Conservation (phyloP, 92 coral and sea anemone genomes). For the Heliopora coerulea region DNA sequence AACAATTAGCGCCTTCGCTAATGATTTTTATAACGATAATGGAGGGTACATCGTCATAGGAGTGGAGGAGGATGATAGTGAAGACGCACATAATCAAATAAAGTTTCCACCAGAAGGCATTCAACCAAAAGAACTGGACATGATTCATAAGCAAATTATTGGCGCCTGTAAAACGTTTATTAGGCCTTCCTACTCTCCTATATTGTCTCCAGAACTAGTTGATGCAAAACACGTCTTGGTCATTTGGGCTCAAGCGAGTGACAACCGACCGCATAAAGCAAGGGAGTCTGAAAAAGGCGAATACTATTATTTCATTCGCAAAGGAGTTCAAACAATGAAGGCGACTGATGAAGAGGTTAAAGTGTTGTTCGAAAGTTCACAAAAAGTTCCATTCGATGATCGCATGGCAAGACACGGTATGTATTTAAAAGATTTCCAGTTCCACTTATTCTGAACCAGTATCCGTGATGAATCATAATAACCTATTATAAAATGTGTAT, state of each 20-base stretch:
- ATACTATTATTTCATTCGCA: slow-evolving; percentile 51
- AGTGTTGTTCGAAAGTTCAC: slow-evolving; percentile 25
- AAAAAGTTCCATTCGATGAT: slow-evolving; percentile 71
- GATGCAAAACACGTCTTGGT: slow-evolving; percentile 54
- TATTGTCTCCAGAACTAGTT: slow-evolving; percentile 60
- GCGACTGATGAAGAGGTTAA: slow-evolving; percentile 42
- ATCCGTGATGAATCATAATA: too few relatives aligned
- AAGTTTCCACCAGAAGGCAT: slow-evolving; percentile 62
- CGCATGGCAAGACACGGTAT: slow-evolving; percentile 53
- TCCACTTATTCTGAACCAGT: too few relatives aligned
- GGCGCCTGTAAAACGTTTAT: slow-evolving; percentile 65
- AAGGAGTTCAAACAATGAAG: slow-evolving; percentile 56
- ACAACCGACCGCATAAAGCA: slow-evolving; percentile 57
- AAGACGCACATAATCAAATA: slow-evolving; percentile 47
- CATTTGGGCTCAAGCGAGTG: slow-evolving; percentile 68
- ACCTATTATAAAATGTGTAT: too few relatives aligned
- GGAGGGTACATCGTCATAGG: slow-evolving; percentile 77
- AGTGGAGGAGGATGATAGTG: slow-evolving; percentile 57
- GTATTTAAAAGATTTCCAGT: neutral
- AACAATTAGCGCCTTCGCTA: slow-evolving; percentile 74
- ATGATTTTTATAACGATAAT: slow-evolving; percentile 71
- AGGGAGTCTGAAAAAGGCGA: slow-evolving; percentile 60
- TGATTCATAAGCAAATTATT: slow-evolving; percentile 58
- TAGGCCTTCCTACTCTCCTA: slow-evolving; percentile 55
- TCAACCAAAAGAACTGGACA: slow-evolving; percentile 43